These are phyloP conservation scores for Laspeyria flexula DNA, from an alignment of 2,888 invertebrate genomes.

Conservation along the genomic window DNA sequence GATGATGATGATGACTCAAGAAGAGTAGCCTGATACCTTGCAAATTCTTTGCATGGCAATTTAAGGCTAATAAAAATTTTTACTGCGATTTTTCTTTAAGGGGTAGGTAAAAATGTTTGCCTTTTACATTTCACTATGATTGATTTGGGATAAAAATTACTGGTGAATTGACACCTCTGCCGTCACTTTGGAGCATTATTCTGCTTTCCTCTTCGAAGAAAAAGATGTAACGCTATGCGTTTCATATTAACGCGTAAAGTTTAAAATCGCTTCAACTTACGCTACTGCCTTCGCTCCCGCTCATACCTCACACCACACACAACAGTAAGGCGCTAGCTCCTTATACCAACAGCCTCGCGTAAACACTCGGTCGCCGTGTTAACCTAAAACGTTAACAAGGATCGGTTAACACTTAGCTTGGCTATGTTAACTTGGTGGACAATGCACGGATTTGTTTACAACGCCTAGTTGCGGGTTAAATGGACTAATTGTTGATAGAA, in stretches of 20 bases:
- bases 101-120: too few relatives aligned
- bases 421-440: slow-evolving; percentile 74
- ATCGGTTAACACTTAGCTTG: slow-evolving; percentile 80
- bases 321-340: slow-evolving; percentile 63
- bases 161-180: too few relatives aligned
- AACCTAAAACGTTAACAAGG: slow-evolving; percentile 83
- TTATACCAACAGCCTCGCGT: slow-evolving; percentile 63
- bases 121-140: too few relatives aligned
- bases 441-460: slow-evolving; percentile 78
- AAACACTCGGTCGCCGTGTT: slow-evolving; percentile 78
- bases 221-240: too few relatives aligned
- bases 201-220: too few relatives aligned
- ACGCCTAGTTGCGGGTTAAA: slow-evolving; percentile 80
- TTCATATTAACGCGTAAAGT: neutral
- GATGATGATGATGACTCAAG: too few relatives aligned
- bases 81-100: too few relatives aligned
- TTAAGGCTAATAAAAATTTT: too few relatives aligned
- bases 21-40: too few relatives aligned
- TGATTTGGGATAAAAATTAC: too few relatives aligned
- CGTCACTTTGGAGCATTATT: too few relatives aligned
- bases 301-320: slow-evolving; percentile 27
- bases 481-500: slow-evolving; percentile 81
- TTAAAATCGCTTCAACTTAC: neutral
- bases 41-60: too few relatives aligned
- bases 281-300: slow-evolving; percentile 5